Evolutionary conservation across 2,888 invertebrate species (phyloP).

Genomic region (Leucophenga montana): DNA sequence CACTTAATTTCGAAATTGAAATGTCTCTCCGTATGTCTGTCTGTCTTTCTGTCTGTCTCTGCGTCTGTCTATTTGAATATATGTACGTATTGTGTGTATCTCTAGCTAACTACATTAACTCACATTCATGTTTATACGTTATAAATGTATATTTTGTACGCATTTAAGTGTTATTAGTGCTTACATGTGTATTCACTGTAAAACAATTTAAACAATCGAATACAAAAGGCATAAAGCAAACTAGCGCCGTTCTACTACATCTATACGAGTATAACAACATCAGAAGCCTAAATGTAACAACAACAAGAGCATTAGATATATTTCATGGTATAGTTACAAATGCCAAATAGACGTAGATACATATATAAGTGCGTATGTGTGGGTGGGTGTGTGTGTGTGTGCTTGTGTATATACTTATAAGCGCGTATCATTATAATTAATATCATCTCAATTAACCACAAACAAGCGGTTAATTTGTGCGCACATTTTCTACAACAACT

Average conservation of each 20-base stretch:
- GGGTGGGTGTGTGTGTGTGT: constrained; percentile 39
- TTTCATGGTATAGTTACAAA: constrained; percentile 26
- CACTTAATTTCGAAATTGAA: constrained; percentile 28
- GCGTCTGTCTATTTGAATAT: constrained; percentile 7
- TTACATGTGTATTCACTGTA: constrained; percentile 58
- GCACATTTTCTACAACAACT: constrained; percentile 44
- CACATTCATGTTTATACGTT: background rate
- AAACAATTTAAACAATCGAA: constrained; percentile 58
- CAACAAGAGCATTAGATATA: constrained; percentile 36
- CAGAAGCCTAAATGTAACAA: background rate
- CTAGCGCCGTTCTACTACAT: background rate
- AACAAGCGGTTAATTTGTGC: constrained; percentile 62
- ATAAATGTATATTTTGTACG: constrained; percentile 40
- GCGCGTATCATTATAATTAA: constrained; percentile 55
- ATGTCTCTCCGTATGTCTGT: background rate
- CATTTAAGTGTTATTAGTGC: constrained; percentile 64
- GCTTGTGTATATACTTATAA: constrained; percentile 40
- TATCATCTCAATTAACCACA: constrained; percentile 66
- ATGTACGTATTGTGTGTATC: constrained; percentile 23
- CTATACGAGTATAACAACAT: background rate
- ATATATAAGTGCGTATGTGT: constrained; percentile 56
- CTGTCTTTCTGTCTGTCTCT: background rate
- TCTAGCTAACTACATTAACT: background rate
- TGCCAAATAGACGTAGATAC: constrained; percentile 35
- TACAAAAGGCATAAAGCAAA: constrained; percentile 4